These are phyloP conservation scores for Chrysomallon squamiferum DNA, from an alignment of 1,140 invertebrate genomes.

Conservation along the genomic window DNA sequence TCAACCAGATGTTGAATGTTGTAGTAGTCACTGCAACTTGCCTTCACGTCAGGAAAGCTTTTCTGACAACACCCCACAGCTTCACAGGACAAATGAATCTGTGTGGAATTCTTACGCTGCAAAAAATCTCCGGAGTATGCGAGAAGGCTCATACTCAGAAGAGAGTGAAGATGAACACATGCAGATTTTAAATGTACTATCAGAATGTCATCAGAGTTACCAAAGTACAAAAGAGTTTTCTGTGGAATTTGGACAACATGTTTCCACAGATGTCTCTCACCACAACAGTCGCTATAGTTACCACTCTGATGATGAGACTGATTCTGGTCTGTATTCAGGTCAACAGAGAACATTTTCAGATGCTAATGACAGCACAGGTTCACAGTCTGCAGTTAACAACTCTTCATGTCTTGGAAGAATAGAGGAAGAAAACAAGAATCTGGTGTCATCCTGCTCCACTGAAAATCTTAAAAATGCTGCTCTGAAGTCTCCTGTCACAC, in stretches of 20 bases:
- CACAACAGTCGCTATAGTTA: conserved; percentile 11
- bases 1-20: conserved; percentile 12
- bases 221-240: no score
- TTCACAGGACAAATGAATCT: conserved; percentile 46
- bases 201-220: no score
- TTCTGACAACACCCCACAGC: conserved; percentile 49
- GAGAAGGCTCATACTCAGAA: conserved; percentile 48
- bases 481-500: no score
- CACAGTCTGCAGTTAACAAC: no score
- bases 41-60: conserved; percentile 38
- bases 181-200: no score
- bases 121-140: conserved; percentile 44
- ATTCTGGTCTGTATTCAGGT: not conserved
- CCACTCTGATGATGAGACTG: conserved; percentile 35
- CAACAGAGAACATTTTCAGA: no score
- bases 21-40: conserved; percentile 44
- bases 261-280: not conserved
- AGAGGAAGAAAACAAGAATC: no score
- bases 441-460: no score
- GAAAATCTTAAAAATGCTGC: no score
- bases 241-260: no score
- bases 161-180: conserved; percentile 30
- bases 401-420: no score
- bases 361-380: no score
- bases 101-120: conserved; percentile 53